Evolutionary conservation across 2,888 invertebrate species (phyloP), one percentile per base, ranked within the genome.

Genomic region (Leucoma salicis): DNA sequence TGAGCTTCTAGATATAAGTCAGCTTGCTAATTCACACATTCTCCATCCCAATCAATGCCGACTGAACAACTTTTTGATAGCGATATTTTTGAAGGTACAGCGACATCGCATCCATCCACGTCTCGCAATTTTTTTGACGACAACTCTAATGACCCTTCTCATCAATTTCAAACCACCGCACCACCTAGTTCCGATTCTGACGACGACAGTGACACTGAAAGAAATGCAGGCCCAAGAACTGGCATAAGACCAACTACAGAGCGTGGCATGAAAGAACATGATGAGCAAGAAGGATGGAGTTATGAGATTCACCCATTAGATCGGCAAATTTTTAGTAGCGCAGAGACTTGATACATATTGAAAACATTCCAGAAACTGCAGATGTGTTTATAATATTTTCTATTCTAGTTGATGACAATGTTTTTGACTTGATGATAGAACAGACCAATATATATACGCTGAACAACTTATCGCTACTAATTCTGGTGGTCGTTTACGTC

Each of bases 391-490:
- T 33, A 14, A 45, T 48, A 41, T 45, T 35, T 45, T 28, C 31
- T 18, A 11, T 24, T 27, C 29, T 45, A 11, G 32, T 48, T 35
- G 35, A 41, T 31, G 35, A 49, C 18, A 21, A 49, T 15, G n/a
- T 48, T 3, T 8, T 45, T 12, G 35, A 49, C 25, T 41, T 45
- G 38, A 49, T 49, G 46, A 27, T 46, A 34, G 14, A 38, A 37
- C 41, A 41, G 35, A 49, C 48, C 14, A 49, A 49, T 31, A 28
- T 39, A 12, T 49, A n/a, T n/a, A 45, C 33, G 45, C 41, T 36
- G 38, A 35, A 1, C 41, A 45, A 45, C 14, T 15, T 40, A 35
- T 42, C 21, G 41, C 32, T 39, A 24, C 18, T 45, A 42, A 42
- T 37, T 13, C 39, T 16, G 36, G 24, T 28, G 27, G 40, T 35